Base-by-base conservation (phyloP, 2,888 invertebrate genomes). In the Macrosiphum euphorbiae region DNA sequence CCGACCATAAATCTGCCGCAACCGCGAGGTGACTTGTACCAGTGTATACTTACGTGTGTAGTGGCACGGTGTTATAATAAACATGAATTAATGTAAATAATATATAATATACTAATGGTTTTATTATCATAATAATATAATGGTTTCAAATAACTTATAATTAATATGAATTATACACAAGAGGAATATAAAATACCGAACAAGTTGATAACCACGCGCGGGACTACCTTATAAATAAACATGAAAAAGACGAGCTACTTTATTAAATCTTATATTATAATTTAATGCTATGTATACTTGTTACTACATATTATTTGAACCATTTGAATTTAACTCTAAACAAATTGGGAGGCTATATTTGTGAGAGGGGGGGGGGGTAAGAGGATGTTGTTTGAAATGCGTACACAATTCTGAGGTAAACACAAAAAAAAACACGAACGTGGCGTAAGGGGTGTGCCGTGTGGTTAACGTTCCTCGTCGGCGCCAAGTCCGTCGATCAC, bases 51-150 rank as follows among this genome's bases (percentile, higher is more conserved):
- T 78, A 35, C 7, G 20, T 78, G 35, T 78, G 78, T 20, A 67
- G 78, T 35, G 20, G n/a, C n/a, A n/a, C 20, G 8, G 8, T 78
- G 78, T 35, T 35, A 20, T 24, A 78, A 35, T 5, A 5, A 28
- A 20, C 8, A 35, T 78, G 35, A 78, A 78, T n/a, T n/a, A n/a
- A 35, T 78, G 8, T 8, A 78, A 78, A 35, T 35, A 78, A 78
- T 35, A 41, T 20, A 78, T 78, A 20, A 35, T 78, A 78, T 35
- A 78, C 35, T 78, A 78, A 35, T 78, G 35, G 8, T 78, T 78
- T 78, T 78, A 78, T 78, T 78, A 78, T 78, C 78, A 78, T 78
- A 78, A 78, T 78, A 41, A 35, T 78, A 78, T 35, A 78, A 78
- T 78, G 78, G 78, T 35, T 78, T 78, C 78, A 78, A 78, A 41